A percentile compares a stretch with the other conserved stretches of the same genome.
Evolutionary conservation across 2,113 vertebrate species (phyloP).

Genomic region (Ptyas mucosa): DNA sequence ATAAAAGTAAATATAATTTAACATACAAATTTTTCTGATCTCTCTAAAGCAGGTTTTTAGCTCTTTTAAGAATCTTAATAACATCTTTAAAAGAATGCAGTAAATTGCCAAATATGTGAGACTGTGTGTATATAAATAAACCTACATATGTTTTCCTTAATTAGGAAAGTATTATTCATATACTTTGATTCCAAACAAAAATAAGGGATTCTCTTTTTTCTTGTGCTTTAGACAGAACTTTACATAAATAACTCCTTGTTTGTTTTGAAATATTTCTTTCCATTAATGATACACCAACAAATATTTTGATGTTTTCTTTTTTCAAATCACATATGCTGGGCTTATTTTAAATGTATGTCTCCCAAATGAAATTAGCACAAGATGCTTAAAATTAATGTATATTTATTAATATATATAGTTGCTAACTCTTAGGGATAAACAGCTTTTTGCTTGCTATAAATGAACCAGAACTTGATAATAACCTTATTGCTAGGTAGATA

Average conservation of each 20-base stretch:
- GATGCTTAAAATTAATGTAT: rapidly evolving
- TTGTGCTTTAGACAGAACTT: conserved; percentile 11
- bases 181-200: conserved; percentile 11
- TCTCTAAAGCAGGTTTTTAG: conserved; percentile 1
- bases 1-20: background rate
- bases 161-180: conserved; percentile 15
- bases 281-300: background rate
- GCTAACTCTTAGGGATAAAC: background rate
- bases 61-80: background rate
- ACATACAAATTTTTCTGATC: background rate
- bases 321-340: background rate
- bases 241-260: background rate
- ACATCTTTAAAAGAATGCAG: conserved; percentile 9
- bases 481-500: background rate
- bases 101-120: background rate
- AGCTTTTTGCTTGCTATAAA: background rate
- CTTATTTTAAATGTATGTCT: background rate
- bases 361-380: background rate
- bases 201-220: background rate
- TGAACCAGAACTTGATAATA: background rate
- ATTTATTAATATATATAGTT: conserved; percentile 13
- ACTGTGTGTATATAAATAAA: background rate
- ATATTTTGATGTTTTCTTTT: background rate
- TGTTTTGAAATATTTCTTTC: conserved; percentile 13
- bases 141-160: background rate